Conservation (phyloP, 92 coral and sea anemone species). For the Porites cylindrica region DNA sequence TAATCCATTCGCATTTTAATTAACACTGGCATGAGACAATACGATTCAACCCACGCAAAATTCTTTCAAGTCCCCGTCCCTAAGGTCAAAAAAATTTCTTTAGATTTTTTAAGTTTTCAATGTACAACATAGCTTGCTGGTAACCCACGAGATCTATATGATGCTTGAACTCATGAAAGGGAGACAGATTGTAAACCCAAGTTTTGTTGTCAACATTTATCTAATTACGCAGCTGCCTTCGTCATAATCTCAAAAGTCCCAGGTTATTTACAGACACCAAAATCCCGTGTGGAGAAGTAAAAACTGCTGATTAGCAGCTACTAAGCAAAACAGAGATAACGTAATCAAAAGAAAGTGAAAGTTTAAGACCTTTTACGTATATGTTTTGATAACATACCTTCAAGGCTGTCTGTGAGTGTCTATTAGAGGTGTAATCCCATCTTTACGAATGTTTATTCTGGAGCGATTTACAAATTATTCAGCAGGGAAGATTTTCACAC, state of each 20-base stretch:
- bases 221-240: background rate
- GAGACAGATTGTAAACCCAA: background rate
- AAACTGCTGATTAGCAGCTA: background rate
- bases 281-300: background rate
- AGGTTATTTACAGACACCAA: background rate
- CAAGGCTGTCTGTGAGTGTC: background rate
- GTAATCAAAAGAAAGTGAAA: background rate
- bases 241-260: background rate
- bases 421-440: background rate
- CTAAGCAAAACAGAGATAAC: background rate
- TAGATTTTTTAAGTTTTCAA: background rate
- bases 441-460: constrained; percentile 6
- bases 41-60: constrained; percentile 2
- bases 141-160: background rate
- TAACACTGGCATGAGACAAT: constrained; percentile 10
- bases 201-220: background rate
- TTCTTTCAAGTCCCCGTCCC: background rate
- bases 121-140: background rate
- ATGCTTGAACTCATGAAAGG: background rate
- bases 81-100: background rate
- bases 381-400: background rate
- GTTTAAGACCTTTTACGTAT: background rate
- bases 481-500: constrained; percentile 7
- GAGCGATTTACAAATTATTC: background rate
- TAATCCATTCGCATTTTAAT: constrained; percentile 18